Evolutionary conservation across 2,113 vertebrate species (phyloP).

Genomic region (Paradoxurus hermaphroditus): DNA sequence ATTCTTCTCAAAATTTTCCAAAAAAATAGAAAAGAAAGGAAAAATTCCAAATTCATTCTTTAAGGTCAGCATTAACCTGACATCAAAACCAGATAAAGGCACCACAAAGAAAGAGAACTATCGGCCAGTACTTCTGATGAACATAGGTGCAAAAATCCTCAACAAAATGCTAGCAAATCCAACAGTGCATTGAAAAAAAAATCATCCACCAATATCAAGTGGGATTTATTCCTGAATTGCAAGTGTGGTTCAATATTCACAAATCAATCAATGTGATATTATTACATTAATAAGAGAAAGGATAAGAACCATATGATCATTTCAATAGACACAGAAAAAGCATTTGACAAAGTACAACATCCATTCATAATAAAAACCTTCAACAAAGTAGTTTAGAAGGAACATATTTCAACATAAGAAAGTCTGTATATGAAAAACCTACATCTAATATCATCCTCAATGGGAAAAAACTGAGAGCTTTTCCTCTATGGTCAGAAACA

Average conservation of each 20-base stretch:
- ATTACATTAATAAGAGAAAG: not conserved
- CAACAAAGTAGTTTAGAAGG: not conserved
- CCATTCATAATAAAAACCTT: not conserved
- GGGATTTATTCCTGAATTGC: not conserved
- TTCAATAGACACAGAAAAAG: not conserved
- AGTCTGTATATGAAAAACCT: not conserved
- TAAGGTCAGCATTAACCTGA: not conserved
- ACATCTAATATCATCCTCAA: not conserved
- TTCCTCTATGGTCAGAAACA: not conserved
- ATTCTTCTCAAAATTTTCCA: not conserved
- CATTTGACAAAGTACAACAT: not conserved
- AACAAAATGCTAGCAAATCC: not conserved
- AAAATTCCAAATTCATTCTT: not conserved
- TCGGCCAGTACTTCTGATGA: not conserved
- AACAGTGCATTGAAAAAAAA: not conserved
- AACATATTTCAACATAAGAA: not conserved
- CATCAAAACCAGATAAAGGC: not conserved
- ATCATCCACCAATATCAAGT: not conserved
- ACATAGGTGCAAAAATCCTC: not conserved
- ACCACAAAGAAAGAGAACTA: not conserved
- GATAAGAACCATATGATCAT: not conserved
- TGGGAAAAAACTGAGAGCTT: not conserved
- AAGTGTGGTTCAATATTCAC: not conserved
- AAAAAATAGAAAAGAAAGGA: not conserved
- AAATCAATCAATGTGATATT: not conserved